Evolutionary conservation across 2,797 vertebrate genomes (phyloP), one percentile per base, ranked within the genome.

Genomic region (Myotis vivesi): DNA sequence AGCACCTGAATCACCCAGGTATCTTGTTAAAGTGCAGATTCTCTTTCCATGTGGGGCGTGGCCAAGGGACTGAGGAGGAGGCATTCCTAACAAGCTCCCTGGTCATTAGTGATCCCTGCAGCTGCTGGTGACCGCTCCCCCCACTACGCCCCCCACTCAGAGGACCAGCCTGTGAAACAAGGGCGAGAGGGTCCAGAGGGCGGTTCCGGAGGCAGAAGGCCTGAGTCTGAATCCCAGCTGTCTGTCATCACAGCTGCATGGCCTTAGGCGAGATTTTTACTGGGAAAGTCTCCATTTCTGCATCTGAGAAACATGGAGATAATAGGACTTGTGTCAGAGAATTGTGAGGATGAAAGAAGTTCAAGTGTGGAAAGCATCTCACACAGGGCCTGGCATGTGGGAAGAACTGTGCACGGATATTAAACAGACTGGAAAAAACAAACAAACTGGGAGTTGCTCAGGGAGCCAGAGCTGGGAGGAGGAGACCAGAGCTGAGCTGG

Each of bases 371-470:
- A 17, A 38, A 41, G 55, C 38, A 6, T 57, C 28, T 17, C n/a
- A 6, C 82, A 5, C 9, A 5, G 22, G 0, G 1, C 36, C 46
- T 6, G 20, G 68, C 5, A 11, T 36, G 0, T 4, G 1, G 57
- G 4, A 20, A 51, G 44, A 28, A 0, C 16, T 4, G 28, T 8
- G 28, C 3, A 0, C 38, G 23, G 9, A 8, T 8, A 12, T 23
- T 8, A 16, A 55, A 19, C 6, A 30, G 41, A 77, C 0, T 20
- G 36, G 33, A 68, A 46, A 36, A 51, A 73, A 46, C 36, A 38
- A 22, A 6, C 2, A 44, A 44, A 44, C 8, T 8, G 2, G 16
- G 64, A 22, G 11, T 3, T 20, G 38, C 36, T 8, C 1, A 19
- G 8, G 25, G 55, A 69, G 28, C 30, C 28, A 4, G 51, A 28